Base-by-base conservation (phyloP, 1,140 invertebrate species). In the Drosophila kepulauana region DNA sequence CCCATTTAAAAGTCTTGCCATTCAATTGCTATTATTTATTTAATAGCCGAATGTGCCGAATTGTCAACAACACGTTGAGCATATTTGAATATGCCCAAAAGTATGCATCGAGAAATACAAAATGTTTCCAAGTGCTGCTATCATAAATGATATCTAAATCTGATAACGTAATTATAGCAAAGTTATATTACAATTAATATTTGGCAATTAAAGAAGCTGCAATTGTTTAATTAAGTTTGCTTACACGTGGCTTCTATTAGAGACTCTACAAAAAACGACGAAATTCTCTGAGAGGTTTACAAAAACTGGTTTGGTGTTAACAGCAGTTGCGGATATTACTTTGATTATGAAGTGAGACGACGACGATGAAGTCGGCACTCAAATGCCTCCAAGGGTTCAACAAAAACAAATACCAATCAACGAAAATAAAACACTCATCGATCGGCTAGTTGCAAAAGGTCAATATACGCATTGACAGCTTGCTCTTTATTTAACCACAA, bases 1-100 rank as follows among this genome's bases (percentile, higher is more conserved):
- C 3, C 20, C 20, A 20, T 2, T 20, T 20, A 20, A 20, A 3
- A 25, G 20, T 25, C 7, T 11, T 11, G 7, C 1, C 35, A 38
- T 38, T 38, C 10, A 38, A 10, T 10, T 10, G 35, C 3, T 11
- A 38, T 38, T 38, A 38, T 38, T 10, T 1, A 10, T 10, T 38
- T 38, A 38, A 38, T 38, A 38, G 10, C 35, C 35, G 10, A 38
- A 38, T 38, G 35, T 38, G 35, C 35, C 7, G 35, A 8, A 38
- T 8, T 10, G 7, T 2, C 7, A 8, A 8, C 2, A 10, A 52
- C 49, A n/a, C 3, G 20, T 30, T 11, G n/a, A 10, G 3, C 51
- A 8, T 54, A 51, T 72, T 58, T 35, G 7, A 58, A 61, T 61
- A 61, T 54, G 70, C 70, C 70, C 54, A 38, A 73, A 73, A 73